Evolutionary conservation across 2,797 vertebrate genomes (phyloP), one percentile per base, ranked within the genome.

Genomic region (Luscinia megarhynchos): DNA sequence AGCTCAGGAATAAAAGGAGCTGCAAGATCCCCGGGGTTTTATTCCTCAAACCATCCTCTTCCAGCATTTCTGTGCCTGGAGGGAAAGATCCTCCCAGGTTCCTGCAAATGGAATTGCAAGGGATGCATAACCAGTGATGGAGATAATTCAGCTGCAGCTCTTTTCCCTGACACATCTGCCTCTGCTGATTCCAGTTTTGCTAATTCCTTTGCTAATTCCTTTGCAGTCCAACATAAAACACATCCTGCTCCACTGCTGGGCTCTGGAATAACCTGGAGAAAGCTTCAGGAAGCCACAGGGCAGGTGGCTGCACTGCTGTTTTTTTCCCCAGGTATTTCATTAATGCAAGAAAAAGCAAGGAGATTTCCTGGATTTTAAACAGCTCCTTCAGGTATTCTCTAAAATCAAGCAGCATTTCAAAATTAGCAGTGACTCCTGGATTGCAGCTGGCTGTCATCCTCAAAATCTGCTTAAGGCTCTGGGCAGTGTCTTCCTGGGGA

Each of bases 101-200:
- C 27, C 85, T 41, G 36, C 2, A 5, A 40, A n/a, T 6, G 34
- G 46, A 51, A 41, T 4, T n/a, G n/a, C n/a, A 29, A 32, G 1
- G 5, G 68, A 36, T 1, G 0, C 0, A 9, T 4, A 17, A 20
- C 15, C 3, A 2, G 3, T 8, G 30, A 15, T 0, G 16, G 59
- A 79, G 40, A 21, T 38, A 30, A 57, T 53, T 30, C 70, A 46
- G 34, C 67, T 73, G 41, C 2, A 16, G 64, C 57, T 34, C 53
- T 27, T 62, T 19, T 6, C 27, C 62, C 53, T 43, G 73, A 6
- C 64, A 36, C 15, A 5, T 9, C 20, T 12, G 29, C 69, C 48
- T 30, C 45, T 23, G 43, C 19, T 69, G 30, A 85, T 46, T 41
- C 41, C 41, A 41, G 41, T 41, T 30, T 43, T 34, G 34, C 34